Conservation (phyloP, 1,140 invertebrate genomes). For the Episyrphus balteatus region DNA sequence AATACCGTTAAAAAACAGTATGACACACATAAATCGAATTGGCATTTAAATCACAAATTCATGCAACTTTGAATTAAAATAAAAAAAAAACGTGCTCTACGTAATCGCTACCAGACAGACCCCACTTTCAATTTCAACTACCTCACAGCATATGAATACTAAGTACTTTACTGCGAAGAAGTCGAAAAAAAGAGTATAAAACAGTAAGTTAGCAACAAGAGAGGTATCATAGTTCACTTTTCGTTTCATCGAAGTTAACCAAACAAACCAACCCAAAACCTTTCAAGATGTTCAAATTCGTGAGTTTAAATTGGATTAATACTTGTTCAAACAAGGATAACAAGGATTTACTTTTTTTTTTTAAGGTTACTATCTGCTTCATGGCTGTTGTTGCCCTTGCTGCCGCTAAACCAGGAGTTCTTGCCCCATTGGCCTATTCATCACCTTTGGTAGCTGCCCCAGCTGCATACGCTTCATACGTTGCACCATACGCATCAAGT, state of each 20-base stretch:
- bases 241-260: background rate
- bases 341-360: background rate
- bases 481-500: constrained; percentile 39
- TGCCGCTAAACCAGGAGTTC: constrained; percentile 24
- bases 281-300: constrained; percentile 31
- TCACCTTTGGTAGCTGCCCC: constrained; percentile 24
- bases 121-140: too few species aligned
- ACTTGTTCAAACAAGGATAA: background rate
- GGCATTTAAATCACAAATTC: too few species aligned
- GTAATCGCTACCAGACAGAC: too few species aligned
- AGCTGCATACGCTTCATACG: constrained; percentile 37
- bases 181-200: too few species aligned
- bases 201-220: too few species aligned
- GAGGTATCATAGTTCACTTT: too few species aligned
- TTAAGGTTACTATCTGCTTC: constrained; percentile 23
- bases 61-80: too few species aligned
- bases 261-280: constrained; percentile 8
- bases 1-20: too few species aligned
- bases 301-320: constrained; percentile 15
- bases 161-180: too few species aligned
- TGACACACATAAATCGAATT: too few species aligned
- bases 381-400: constrained; percentile 28
- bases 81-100: too few species aligned
- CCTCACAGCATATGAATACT: too few species aligned
- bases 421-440: constrained; percentile 11